Evolutionary conservation across 2,797 vertebrate species (phyloP).

Genomic region (Choloepus didactylus): DNA sequence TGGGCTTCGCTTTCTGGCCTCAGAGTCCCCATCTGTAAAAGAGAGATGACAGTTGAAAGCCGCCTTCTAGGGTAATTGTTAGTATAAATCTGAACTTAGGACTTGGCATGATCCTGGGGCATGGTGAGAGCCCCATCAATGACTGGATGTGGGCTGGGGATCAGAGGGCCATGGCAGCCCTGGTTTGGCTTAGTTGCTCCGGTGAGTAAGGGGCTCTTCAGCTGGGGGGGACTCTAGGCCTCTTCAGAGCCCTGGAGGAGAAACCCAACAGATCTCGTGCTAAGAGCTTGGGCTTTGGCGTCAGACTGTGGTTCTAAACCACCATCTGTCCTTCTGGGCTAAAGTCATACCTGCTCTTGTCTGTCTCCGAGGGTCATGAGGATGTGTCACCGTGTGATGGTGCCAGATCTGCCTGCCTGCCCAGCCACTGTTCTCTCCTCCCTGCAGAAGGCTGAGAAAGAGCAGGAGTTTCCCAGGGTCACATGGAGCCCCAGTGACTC

Average conservation of each 20-base stretch:
- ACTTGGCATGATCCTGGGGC: rapidly evolving
- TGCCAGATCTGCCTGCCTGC: neutral
- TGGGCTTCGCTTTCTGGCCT: neutral
- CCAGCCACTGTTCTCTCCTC: neutral
- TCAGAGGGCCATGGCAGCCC: too few species aligned
- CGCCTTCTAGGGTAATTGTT: neutral
- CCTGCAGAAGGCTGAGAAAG: neutral
- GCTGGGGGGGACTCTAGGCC: neutral
- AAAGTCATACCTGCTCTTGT: too few species aligned
- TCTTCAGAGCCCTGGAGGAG: neutral
- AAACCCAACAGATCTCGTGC: rapidly evolving
- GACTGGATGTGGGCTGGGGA: neutral
- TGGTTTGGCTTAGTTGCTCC: neutral
- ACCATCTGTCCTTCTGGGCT: neutral
- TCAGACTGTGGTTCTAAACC: neutral
- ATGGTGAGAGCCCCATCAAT: neutral
- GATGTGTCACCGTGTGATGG: neutral
- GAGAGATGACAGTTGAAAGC: neutral
- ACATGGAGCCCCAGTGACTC: neutral
- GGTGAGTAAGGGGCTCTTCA: neutral
- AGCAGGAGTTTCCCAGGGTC: neutral
- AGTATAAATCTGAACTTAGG: neutral
- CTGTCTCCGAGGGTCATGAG: neutral
- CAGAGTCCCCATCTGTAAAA: neutral
- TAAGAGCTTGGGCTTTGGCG: neutral